Base-by-base conservation (phyloP, 2,797 vertebrate genomes). In the Hoplostethus atlanticus region DNA sequence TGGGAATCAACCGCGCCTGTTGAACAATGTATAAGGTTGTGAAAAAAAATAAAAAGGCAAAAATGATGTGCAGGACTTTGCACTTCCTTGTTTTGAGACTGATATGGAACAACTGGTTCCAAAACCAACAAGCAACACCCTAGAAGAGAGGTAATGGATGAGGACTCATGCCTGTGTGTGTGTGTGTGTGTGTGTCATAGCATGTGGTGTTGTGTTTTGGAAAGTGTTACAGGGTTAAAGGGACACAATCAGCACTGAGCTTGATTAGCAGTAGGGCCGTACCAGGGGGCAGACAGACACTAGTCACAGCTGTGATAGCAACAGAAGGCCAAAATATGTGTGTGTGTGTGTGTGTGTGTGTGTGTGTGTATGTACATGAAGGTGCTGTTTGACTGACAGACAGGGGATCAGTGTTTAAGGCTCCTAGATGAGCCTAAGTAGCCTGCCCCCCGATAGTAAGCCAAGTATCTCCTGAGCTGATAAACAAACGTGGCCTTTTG, bases 1-100 rank as follows among this genome's bases (percentile, higher is more conserved):
- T 62, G 54, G 17, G 60, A 88, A 78, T 55, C 28, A 40, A 31
- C 40, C 66, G n/a, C 52, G 78, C 79, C 71, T 84, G 82, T 81
- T 83, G 25, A 25, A 56, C 66, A 60, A 63, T 28, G 30, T 65
- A 62, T 53, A 50, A 52, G 4, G 38, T 13, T 3, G 3, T 16
- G 15, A 6, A 6, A 21, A 46, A 51, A 21, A 28, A 28, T n/a
- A 48, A 16, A 44, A 46, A 50, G 4, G 17, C 31, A 30, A 68
- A 71, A 46, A 13, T 15, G 38, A 50, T 5, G 1, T 11, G 67
- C 30, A 28, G n/a, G 77, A 53, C 28, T 12, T 16, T 46, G n/a
- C 17, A 16, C 25, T 34, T n/a, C 16, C 30, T 17, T 48, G n/a
- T 15, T 34, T 21, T 48, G 31, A 63, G 16, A 51, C 44, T 46